phyloP scores from a whole-genome alignment of 1,140 invertebrate genomes.

The Andrena cerasifolii region DNA sequence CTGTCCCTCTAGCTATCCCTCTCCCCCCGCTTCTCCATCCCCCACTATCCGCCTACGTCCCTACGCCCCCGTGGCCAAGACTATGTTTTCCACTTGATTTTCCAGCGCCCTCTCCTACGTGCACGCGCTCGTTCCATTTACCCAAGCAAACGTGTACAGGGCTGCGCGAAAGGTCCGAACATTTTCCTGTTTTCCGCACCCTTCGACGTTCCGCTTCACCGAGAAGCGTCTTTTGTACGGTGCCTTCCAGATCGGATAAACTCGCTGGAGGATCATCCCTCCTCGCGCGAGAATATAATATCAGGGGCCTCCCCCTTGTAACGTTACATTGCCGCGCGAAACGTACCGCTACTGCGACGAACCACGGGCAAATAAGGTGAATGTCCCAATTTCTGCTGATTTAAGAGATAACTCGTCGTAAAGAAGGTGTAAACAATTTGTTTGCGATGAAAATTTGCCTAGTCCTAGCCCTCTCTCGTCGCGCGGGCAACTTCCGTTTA shows the following conservation, averaged over 20 bases:
- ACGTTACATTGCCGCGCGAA: not conserved
- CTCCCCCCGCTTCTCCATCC: slow-evolving; percentile 12
- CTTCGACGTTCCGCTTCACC: slow-evolving; percentile 29
- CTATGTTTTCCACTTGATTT: slow-evolving; percentile 52
- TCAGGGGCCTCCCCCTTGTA: not conserved
- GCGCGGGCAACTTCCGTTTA: too few species aligned
- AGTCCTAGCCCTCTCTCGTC: too few species aligned
- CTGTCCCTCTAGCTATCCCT: not conserved
- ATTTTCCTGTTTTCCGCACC: slow-evolving; percentile 36
- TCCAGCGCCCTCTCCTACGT: slow-evolving; percentile 9
- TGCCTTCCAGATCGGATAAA: slow-evolving; percentile 52
- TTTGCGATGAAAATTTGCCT: too few species aligned
- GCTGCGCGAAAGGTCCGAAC: slow-evolving; percentile 34
- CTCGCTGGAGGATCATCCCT: slow-evolving; percentile 22
- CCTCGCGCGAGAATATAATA: not conserved
- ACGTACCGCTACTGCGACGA: too few species aligned
- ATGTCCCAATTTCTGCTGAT: too few species aligned
- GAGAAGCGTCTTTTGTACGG: slow-evolving; percentile 39
- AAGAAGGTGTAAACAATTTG: too few species aligned
- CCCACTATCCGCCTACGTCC: slow-evolving; percentile 12
- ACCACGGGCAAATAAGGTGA: too few species aligned
- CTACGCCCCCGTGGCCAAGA: not conserved
- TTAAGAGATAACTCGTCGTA: too few species aligned
- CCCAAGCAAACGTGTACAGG: slow-evolving; percentile 40
- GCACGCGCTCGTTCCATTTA: slow-evolving; percentile 58